Evolutionary conservation across 1,140 invertebrate genomes (phyloP), one percentile per base, ranked within the genome.

Genomic region (Propsilocerus akamusi): DNA sequence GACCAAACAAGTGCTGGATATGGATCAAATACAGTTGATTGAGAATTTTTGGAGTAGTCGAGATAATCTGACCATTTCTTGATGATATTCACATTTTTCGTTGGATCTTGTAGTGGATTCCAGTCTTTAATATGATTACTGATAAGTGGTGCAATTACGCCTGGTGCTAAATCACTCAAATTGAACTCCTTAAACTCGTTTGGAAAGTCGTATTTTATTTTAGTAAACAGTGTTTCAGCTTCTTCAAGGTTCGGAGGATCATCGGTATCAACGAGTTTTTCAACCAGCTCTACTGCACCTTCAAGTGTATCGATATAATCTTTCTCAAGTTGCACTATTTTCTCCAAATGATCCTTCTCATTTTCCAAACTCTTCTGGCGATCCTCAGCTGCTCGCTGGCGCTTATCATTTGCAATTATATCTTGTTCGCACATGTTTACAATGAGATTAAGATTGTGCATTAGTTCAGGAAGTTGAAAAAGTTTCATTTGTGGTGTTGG

Each of bases 401-500:
- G 79, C 47, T 83, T 75, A 54, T 95, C 87, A 59, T 90, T 92
- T 55, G 80, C 73, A 26, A 97, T 84, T 47, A 98, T 97, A 58
- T 95, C 83, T 67, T 97, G 86, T 70, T 98, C 94, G 52, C 89
- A 89, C 69, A 90, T 82, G 51, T 94, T 86, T 3, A 96, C 82
- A 32, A 97, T 67, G 12, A 97, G 66, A 61, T 94, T 81, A 12
- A 99, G 69, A 71, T 99, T 99, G 60, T 97, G 88, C 22, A 80
- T 72, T 2, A 98, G 73, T 68, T 97, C 93, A 1, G 94, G 92
- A 51, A 97, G 59, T 4, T 73, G 64, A 61, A 87, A 86, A 60
- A 75, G 0, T 66, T 61, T 53, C 71, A 72, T 51, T 75, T 72
- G 50, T 81, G 34, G 76, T 48, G 80, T 63, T 34, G 71, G 65